Conservation (phyloP, 2,113 vertebrate genomes). For the Cervus canadensis region DNA sequence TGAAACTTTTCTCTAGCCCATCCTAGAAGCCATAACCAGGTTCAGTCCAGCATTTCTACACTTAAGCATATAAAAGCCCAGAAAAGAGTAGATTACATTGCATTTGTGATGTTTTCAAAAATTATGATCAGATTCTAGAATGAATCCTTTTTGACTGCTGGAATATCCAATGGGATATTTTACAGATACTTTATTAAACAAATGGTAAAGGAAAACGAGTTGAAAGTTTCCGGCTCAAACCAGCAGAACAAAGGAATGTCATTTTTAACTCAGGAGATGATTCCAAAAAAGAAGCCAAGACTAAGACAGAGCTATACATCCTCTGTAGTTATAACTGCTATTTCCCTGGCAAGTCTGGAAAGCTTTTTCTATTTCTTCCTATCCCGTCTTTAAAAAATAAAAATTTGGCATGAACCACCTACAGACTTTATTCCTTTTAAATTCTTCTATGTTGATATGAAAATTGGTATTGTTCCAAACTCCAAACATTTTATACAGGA, state of each 20-base stretch:
- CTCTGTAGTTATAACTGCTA: background rate
- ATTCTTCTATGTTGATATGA: constrained; percentile 20
- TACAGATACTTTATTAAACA: constrained; percentile 9
- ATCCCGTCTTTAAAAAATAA: background rate
- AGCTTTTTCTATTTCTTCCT: background rate
- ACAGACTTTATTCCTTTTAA: constrained; percentile 28
- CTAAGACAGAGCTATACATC: background rate
- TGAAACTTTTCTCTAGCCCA: background rate
- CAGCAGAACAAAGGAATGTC: background rate
- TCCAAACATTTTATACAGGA: background rate
- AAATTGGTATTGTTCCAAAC: constrained; percentile 17
- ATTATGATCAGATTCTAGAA: background rate
- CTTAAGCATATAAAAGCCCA: background rate
- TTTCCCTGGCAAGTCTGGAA: background rate
- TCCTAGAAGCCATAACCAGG: background rate
- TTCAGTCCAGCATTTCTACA: background rate
- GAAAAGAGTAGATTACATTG: background rate
- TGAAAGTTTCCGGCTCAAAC: background rate
- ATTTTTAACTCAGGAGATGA: background rate
- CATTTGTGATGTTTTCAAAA: background rate
- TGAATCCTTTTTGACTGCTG: background rate
- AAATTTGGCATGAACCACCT: background rate
- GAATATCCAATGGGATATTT: background rate
- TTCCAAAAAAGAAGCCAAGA: background rate
- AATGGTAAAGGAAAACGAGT: background rate